These are phyloP conservation scores for Channa striata DNA, from an alignment of 2,797 vertebrate species.

Conservation along the genomic window DNA sequence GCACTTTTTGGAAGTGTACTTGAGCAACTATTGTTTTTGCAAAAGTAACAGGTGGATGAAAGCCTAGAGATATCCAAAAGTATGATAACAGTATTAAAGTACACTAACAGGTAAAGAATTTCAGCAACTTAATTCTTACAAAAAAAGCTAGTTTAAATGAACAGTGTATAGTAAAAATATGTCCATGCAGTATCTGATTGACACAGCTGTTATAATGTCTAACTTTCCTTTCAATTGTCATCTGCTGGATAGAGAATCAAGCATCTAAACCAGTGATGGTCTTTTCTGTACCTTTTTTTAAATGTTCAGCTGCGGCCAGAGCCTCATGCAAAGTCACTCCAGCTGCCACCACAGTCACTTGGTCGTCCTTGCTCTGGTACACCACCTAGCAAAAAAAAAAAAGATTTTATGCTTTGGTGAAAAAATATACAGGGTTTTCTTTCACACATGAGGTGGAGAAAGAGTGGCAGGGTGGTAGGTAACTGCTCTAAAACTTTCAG, in stretches of 20 bases:
- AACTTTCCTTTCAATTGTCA: not conserved
- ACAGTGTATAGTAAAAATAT: not conserved
- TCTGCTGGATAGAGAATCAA: not conserved
- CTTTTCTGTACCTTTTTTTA: constrained; percentile 90
- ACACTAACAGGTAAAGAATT: too few relatives aligned
- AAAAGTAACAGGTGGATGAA: too few relatives aligned
- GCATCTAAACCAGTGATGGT: not conserved
- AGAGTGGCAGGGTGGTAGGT: too few relatives aligned
- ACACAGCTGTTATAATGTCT: not conserved
- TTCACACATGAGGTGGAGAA: too few relatives aligned
- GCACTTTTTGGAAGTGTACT: too few relatives aligned
- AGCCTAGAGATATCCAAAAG: too few relatives aligned
- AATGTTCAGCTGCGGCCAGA: constrained; percentile 91
- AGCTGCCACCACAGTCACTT: constrained; percentile 93
- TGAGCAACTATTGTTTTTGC: too few relatives aligned
- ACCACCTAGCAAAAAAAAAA: constrained; percentile 84
- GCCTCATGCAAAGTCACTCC: constrained; percentile 95
- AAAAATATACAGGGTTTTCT: too few relatives aligned
- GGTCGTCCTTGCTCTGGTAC: constrained; percentile 93
- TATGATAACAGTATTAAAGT: too few relatives aligned
- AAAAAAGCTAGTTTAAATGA: not conserved
- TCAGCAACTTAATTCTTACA: too few relatives aligned
- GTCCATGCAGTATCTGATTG: not conserved
- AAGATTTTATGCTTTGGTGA: not conserved
- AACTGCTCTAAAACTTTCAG: too few relatives aligned